Conservation (phyloP, 2,888 invertebrate genomes). For the Eilema caniola region DNA sequence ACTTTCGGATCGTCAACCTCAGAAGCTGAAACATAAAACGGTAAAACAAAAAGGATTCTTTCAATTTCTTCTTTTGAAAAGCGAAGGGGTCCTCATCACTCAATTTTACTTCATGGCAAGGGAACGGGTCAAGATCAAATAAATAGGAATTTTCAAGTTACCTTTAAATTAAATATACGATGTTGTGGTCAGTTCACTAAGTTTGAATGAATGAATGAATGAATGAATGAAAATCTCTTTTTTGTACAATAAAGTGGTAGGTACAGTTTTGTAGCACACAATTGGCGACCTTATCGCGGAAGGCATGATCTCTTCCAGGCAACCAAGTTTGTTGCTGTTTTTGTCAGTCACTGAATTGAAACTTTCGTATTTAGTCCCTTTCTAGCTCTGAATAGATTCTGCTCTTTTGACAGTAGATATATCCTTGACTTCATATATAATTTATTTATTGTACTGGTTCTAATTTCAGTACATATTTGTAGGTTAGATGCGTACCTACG, state of each 20-base stretch:
- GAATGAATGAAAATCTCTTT: too few species aligned
- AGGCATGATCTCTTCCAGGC: too few species aligned
- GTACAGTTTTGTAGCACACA: too few species aligned
- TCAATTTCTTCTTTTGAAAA: background rate
- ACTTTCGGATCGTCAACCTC: background rate
- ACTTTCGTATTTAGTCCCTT: conserved; percentile 50
- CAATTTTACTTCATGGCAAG: background rate
- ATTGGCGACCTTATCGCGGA: too few species aligned
- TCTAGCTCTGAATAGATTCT: background rate
- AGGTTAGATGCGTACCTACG: background rate
- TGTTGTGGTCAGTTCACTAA: conserved; percentile 30
- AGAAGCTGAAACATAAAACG: background rate
- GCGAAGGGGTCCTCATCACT: background rate
- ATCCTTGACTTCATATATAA: background rate
- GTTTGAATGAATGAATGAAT: too few species aligned
- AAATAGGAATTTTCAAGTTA: background rate
- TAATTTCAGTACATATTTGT: background rate
- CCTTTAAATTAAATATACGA: conserved; percentile 20
- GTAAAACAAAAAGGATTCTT: conserved; percentile 2
- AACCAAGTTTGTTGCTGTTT: background rate
- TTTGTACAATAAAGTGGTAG: too few species aligned
- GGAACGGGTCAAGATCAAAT: background rate
- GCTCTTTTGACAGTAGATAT: background rate
- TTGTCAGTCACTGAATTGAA: conserved; percentile 32
- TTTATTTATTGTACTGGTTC: background rate